Conservation (phyloP, 1,140 invertebrate species). For the Thalassaphorura encarpata region DNA sequence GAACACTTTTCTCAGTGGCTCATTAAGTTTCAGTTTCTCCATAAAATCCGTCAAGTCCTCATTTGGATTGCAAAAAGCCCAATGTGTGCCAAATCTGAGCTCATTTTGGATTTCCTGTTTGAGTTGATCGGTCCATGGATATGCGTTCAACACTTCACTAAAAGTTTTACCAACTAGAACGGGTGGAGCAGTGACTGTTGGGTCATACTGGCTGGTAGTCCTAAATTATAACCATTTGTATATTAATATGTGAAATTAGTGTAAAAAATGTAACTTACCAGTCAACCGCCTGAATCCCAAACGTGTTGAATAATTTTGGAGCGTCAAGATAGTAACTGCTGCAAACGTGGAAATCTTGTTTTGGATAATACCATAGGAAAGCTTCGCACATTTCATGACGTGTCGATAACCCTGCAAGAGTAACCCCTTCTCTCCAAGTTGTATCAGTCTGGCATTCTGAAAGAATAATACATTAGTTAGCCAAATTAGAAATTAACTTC, state of each 20-base stretch:
- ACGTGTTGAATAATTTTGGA: background rate
- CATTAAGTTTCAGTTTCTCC: too few relatives aligned
- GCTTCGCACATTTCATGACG: slow-evolving; percentile 14
- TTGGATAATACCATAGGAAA: slow-evolving; percentile 9
- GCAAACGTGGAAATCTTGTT: background rate
- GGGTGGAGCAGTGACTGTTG: background rate
- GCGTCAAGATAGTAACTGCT: background rate
- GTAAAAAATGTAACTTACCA: background rate
- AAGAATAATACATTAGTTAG: background rate
- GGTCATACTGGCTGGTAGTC: too few relatives aligned
- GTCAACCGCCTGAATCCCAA: background rate
- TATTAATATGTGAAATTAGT: too few relatives aligned
- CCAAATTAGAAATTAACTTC: background rate
- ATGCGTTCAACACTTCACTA: slow-evolving; percentile 4
- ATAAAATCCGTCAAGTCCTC: too few relatives aligned
- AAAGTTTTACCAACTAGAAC: background rate
- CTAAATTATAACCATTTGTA: too few relatives aligned
- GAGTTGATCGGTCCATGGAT: background rate
- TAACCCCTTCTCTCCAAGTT: background rate
- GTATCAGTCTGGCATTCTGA: slow-evolving; percentile 9
- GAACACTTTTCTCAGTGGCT: too few relatives aligned
- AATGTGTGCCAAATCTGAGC: too few relatives aligned
- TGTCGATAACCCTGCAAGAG: slow-evolving; percentile 6
- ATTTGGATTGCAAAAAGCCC: too few relatives aligned
- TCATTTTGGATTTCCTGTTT: background rate